These are phyloP conservation scores for Gobiocypris rarus DNA, from an alignment of 2,113 vertebrate genomes.

Conservation along the genomic window DNA sequence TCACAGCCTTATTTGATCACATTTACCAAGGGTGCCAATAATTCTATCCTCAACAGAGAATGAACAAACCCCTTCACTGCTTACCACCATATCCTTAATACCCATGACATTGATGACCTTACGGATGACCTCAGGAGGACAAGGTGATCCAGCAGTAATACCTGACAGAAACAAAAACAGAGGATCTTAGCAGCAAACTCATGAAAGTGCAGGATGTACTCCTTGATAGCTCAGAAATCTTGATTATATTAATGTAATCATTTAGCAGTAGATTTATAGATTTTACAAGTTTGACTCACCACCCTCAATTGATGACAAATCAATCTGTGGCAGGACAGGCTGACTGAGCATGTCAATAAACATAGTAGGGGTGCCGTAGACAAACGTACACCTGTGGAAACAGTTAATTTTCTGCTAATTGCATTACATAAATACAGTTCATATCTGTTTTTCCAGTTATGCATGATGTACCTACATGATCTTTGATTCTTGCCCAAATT, in stretches of 20 bases:
- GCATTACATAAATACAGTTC: not conserved
- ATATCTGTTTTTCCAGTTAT: not conserved
- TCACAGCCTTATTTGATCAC: no score
- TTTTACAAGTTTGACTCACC: slow-evolving; percentile 75
- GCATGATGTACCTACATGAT: not conserved
- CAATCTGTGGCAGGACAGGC: slow-evolving; percentile 75
- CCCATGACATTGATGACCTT: slow-evolving; percentile 74
- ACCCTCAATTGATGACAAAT: slow-evolving; percentile 77
- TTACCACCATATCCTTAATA: slow-evolving; percentile 80
- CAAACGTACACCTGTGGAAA: slow-evolving; percentile 76
- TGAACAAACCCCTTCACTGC: slow-evolving; percentile 52
- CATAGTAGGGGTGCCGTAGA: slow-evolving; percentile 93
- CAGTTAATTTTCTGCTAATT: not conserved
- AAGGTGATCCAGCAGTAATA: slow-evolving; percentile 83
- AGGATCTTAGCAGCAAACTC: not conserved
- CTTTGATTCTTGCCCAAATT: not conserved
- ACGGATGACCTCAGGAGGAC: slow-evolving; percentile 82
- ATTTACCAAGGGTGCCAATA: no score
- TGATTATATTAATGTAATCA: not conserved
- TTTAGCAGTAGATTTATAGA: not conserved
- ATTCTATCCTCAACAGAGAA: not conserved
- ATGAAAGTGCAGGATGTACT: not conserved
- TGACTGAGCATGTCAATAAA: slow-evolving; percentile 87
- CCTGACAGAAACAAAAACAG: slow-evolving; percentile 69
- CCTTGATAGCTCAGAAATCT: not conserved